Evolutionary conservation across 2,888 invertebrate genomes (phyloP), one percentile per base, ranked within the genome.

Genomic region (Zygothrica quintamaculata): DNA sequence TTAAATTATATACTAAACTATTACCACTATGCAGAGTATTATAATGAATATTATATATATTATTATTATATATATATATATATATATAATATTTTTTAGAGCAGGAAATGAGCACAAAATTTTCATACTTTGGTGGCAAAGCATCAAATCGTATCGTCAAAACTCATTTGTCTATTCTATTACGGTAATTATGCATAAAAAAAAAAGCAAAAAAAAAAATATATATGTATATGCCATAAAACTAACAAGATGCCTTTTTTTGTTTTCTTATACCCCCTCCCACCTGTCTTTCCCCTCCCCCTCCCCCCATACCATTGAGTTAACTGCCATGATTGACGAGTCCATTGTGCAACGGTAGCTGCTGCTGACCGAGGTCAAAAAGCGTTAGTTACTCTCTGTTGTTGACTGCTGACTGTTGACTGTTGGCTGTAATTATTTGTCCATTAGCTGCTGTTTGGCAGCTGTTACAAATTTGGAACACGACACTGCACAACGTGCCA

Each of bases 401-500:
- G n/a, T n/a, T n/a, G n/a, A n/a, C n/a, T n/a, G n/a, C n/a, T n/a
- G n/a, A n/a, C n/a, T n/a, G n/a, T n/a, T n/a, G n/a, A n/a, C 47
- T 59, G 55, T 52, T 58, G 72, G 55, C 51, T 52, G 72, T 80
- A 80, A 80, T 80, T 80, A 80, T 86, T 79, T 79, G 80, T 65
- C 84, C 79, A 80, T 80, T 80, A 80, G 80, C 61, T 55, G 7
- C 48, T 39, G 39, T 66, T n/a, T n/a, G 77, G 58, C 73, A 65
- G 65, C 60, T 75, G 73, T 64, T 59, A 59, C 53, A 79, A 73
- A 80, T 80, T 67, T 79, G 77, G 79, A 86, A 80, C 86, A 80
- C 66, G 58, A 65, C 65, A 56, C 66, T 15, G 8, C 56, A 65
- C 65, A 56, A 65, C 11, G 8, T 26, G 39, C 18, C 52, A 43